Base-by-base conservation (phyloP, 2,888 invertebrate genomes). In the Hyposoter dolosus region DNA sequence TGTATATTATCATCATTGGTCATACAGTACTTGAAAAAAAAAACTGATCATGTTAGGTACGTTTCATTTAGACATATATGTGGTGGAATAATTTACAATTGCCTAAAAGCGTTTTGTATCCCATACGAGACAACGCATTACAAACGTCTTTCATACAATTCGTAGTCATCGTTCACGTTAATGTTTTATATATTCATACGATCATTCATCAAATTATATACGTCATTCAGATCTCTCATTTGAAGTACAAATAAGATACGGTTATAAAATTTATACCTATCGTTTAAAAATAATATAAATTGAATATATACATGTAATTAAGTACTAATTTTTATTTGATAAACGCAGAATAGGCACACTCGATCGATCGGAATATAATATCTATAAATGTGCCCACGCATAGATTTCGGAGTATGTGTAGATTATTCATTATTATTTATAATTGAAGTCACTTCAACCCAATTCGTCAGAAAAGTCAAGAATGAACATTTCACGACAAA, bases 61-160 rank as follows among this genome's bases (percentile, higher is more conserved):
- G 81, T 81, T 84, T 84, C 65, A 60, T 83, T 84, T 81, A 71
- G 60, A 60, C 80, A 80, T 84, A 72, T 84, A 77, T 77, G 76
- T 66, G 84, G 81, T 72, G 80, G 81, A 81, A 77, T 81, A 84
- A 84, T 84, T 84, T 84, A 84, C 84, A 84, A 69, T 84, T 84
- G 80, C 77, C 71, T 66, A 81, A 81, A 84, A 72, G 68, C 68
- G 60, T 60, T 28, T 28, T 60, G 15, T 28, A 60, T 60, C 60
- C 28, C 60, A 23, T 19, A 53, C 17, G 47, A 53, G 72, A 72
- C n/a, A 72, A 72, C 53, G 72, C 53, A 19, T 47, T 32, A 53
- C 32, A 74, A 74, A 74, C 74, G 74, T 40, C 56, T 66, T 66
- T 60, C 35, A 17, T 71, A 71, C 77, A 66, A 66, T 77, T 72